phyloP scores from a whole-genome alignment of 2,113 vertebrate genomes.

The Donacobius atricapilla region DNA sequence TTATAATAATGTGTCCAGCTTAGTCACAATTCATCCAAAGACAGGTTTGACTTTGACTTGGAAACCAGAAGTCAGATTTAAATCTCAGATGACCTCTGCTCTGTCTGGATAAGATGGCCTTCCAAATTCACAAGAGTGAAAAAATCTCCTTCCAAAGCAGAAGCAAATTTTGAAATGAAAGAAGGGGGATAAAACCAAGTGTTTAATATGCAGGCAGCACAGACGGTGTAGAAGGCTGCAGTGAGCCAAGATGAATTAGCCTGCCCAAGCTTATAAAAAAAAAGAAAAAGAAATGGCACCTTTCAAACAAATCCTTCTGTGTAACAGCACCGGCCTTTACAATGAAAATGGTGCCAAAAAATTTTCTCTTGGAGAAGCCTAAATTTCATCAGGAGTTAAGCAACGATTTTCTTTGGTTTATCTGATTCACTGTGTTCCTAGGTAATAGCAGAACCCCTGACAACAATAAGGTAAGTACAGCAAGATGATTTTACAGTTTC shows the following conservation, averaged over 20 bases:
- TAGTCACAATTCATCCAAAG: not conserved
- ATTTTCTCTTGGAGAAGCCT: not conserved
- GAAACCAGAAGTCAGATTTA: not conserved
- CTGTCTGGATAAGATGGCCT: not conserved
- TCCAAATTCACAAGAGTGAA: not conserved
- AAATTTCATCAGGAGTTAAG: not conserved
- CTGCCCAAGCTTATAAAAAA: not conserved
- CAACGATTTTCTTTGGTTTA: not conserved
- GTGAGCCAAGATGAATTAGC: slow-evolving; percentile 27
- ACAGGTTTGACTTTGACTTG: not conserved
- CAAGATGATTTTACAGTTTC: not conserved
- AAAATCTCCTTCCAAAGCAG: not conserved
- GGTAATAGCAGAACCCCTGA: not conserved
- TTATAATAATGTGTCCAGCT: not conserved
- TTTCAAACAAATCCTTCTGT: slow-evolving; percentile 45
- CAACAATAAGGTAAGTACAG: not conserved
- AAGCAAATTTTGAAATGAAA: not conserved
- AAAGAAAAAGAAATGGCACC: not conserved
- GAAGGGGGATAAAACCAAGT: not conserved
- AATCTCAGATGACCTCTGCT: not conserved
- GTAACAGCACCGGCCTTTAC: not conserved
- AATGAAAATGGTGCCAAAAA: not conserved
- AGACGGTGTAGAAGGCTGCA: not conserved
- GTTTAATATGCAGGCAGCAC: slow-evolving; percentile 33
- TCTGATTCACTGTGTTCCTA: not conserved